phyloP scores from a whole-genome alignment of 2,888 invertebrate species.

The Papilio demoleus region DNA sequence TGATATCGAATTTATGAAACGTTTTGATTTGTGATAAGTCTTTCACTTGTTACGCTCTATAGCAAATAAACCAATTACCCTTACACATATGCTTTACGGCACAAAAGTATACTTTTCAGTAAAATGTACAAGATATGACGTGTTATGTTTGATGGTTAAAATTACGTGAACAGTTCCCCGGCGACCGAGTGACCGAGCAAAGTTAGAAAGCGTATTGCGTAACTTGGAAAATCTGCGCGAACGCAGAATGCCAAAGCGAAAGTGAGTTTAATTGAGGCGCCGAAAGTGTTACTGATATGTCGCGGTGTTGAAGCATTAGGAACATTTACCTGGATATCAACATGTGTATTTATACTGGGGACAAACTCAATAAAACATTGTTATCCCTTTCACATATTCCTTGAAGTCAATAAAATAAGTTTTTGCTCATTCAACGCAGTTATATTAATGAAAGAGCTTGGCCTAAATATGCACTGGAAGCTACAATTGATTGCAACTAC shows the following conservation, averaged over 20 bases:
- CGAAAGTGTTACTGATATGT: conserved; percentile 11
- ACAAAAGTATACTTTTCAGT: neutral
- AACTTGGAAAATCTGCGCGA: conserved; percentile 43
- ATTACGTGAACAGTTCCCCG: conserved; percentile 35
- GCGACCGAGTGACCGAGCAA: conserved; percentile 42
- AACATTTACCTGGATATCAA: neutral
- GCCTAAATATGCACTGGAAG: too few species aligned
- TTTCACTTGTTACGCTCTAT: neutral
- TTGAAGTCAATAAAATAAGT: too few species aligned
- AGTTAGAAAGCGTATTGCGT: conserved; percentile 41
- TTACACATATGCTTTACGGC: neutral
- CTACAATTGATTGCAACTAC: neutral
- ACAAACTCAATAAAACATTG: too few species aligned
- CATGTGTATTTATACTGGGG: too few species aligned
- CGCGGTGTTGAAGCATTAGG: neutral
- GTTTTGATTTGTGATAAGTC: neutral
- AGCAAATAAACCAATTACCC: neutral
- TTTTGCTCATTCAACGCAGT: too few species aligned
- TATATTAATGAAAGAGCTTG: too few species aligned
- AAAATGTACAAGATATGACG: conserved; percentile 9
- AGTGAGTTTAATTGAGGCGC: conserved; percentile 30
- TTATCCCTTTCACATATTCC: too few species aligned
- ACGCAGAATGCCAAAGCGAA: conserved; percentile 28
- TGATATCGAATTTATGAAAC: too few species aligned
- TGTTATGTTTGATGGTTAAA: conserved; percentile 14